Percentiles rank a stretch among this genome's conserved stretches.
phyloP scores from a whole-genome alignment of 2,888 invertebrate genomes.

The Thereva nobilitata region DNA sequence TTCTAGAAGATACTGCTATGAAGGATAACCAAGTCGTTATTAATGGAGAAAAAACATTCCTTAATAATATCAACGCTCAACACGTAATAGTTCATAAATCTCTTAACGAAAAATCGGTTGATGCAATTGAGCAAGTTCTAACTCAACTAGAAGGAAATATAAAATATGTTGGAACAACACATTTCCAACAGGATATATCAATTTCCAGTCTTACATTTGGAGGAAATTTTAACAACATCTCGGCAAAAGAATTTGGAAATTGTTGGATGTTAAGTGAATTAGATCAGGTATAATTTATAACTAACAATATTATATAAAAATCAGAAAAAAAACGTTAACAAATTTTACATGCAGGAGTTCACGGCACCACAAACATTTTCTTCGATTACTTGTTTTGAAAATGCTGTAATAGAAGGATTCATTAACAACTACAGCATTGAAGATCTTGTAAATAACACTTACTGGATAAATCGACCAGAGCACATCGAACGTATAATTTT shows the following conservation, averaged over 20 bases:
- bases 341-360: slow-evolving; percentile 38
- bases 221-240: slow-evolving; percentile 57
- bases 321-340: neutral
- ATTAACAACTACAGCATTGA: slow-evolving; percentile 59
- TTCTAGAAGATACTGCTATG: slow-evolving; percentile 1
- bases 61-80: slow-evolving; percentile 53
- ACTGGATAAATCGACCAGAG: slow-evolving; percentile 60
- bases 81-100: slow-evolving; percentile 51
- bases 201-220: slow-evolving; percentile 57
- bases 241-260: slow-evolving; percentile 54
- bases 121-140: slow-evolving; percentile 49
- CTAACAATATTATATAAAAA: neutral
- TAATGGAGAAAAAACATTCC: slow-evolving; percentile 44
- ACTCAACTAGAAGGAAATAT: slow-evolving; percentile 50
- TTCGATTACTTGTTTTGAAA: slow-evolving; percentile 42
- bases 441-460: slow-evolving; percentile 58
- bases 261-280: slow-evolving; percentile 55
- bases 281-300: slow-evolving; percentile 46
- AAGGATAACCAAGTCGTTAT: neutral
- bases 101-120: slow-evolving; percentile 48
- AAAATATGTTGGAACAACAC: slow-evolving; percentile 51
- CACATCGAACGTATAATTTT: slow-evolving; percentile 58
- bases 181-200: slow-evolving; percentile 49
- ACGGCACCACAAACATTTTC: slow-evolving; percentile 50
- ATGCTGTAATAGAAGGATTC: slow-evolving; percentile 49